phyloP scores from a whole-genome alignment of 2,888 invertebrate species.

The Drosophila buzzatii region DNA sequence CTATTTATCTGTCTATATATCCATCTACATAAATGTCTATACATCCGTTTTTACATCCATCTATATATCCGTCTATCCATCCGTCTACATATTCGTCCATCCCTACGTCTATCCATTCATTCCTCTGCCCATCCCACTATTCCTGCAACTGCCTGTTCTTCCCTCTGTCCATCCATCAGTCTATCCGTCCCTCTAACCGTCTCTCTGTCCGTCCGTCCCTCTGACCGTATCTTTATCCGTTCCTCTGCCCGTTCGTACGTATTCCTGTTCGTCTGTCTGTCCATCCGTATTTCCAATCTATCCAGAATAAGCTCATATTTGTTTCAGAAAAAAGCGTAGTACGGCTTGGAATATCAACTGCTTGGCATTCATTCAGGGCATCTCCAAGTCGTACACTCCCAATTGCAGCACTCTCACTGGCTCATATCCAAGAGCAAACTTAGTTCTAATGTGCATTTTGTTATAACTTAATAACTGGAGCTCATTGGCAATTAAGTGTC shows the following conservation, averaged over 20 bases:
- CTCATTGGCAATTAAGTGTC: constrained; percentile 8
- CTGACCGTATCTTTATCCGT: neutral
- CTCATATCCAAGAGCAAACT: neutral
- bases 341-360: neutral
- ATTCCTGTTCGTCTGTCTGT: neutral
- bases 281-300: neutral
- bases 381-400: neutral
- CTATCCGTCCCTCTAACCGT: neutral
- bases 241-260: neutral
- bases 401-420: neutral
- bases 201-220: neutral
- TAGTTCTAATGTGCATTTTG: neutral
- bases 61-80: neutral
- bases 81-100: no score
- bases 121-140: neutral
- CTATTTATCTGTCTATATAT: no score
- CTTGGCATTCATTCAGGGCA: neutral
- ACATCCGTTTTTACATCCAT: no score
- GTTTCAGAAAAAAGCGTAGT: no score
- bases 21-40: no score
- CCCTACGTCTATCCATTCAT: neutral
- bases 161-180: neutral
- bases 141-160: neutral
- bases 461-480: neutral
- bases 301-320: no score